Conservation (phyloP, 2,797 vertebrate species). For the Xyrichtys novacula region DNA sequence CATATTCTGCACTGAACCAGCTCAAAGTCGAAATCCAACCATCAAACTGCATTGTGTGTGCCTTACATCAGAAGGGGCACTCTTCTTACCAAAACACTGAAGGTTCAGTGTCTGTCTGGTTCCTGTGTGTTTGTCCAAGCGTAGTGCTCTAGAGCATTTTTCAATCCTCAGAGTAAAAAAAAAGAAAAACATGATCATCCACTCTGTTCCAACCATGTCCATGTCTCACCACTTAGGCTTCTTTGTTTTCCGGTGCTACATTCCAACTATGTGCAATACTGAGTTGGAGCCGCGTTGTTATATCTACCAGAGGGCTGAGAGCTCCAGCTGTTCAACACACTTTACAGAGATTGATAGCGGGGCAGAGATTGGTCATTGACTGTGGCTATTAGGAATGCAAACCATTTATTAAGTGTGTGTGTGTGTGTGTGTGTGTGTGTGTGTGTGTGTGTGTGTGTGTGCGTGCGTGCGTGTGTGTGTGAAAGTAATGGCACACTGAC, state of each 20-base stretch:
- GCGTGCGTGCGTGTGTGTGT: conserved; percentile 16
- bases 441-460: conserved; percentile 10
- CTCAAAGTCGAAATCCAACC: neutral
- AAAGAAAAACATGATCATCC: conserved; percentile 16
- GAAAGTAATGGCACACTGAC: conserved; percentile 61
- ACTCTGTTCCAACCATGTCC: conserved; percentile 11
- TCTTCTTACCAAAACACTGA: neutral
- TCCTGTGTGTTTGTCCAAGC: neutral
- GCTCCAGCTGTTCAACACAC: conserved; percentile 49
- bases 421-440: conserved; percentile 24
- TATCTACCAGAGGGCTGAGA: conserved; percentile 32
- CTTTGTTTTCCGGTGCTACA: conserved; percentile 5
- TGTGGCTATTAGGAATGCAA: conserved; percentile 1
- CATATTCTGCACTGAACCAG: neutral
- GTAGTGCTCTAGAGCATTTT: conserved; percentile 23
- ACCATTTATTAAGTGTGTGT: conserved; percentile 8
- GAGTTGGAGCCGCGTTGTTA: conserved; percentile 42
- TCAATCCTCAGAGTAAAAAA: conserved; percentile 4
- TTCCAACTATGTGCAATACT: conserved; percentile 43
- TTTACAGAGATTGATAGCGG: conserved; percentile 3
- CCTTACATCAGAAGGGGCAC: neutral
- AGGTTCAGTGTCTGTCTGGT: neutral
- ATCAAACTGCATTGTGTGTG: neutral
- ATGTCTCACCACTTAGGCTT: neutral
- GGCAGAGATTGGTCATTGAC: neutral